These are phyloP conservation scores for Chitala chitala DNA, from an alignment of 2,113 vertebrate species.

Conservation along the genomic window DNA sequence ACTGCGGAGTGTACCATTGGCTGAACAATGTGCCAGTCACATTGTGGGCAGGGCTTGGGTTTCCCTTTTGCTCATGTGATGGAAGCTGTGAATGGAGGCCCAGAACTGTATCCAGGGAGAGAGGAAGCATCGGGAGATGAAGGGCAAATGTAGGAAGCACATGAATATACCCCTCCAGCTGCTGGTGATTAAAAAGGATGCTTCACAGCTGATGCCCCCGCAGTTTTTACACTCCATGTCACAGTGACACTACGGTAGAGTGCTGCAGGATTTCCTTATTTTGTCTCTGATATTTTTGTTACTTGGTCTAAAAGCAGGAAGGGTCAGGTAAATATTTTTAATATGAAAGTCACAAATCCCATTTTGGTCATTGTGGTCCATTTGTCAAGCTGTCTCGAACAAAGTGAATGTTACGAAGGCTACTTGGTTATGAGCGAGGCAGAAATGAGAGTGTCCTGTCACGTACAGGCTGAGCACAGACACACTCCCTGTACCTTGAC, in stretches of 20 bases:
- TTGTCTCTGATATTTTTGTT: conserved; percentile 52
- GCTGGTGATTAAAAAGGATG: conserved; percentile 77
- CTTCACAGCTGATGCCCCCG: conserved; percentile 86
- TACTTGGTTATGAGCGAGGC: too few species aligned
- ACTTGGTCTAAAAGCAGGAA: conserved; percentile 53
- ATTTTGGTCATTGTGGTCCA: not conserved
- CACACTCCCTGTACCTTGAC: too few species aligned
- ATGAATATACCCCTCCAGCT: too few species aligned
- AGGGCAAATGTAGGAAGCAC: conserved; percentile 61
- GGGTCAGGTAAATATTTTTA: conserved; percentile 31
- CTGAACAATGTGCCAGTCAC: conserved; percentile 1
- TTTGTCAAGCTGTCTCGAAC: not conserved
- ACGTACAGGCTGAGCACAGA: too few species aligned
- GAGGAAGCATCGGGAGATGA: conserved; percentile 60
- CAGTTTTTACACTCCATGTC: conserved; percentile 99
- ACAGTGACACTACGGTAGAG: conserved; percentile 94
- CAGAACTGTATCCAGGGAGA: not conserved
- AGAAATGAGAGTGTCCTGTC: too few species aligned
- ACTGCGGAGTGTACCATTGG: conserved; percentile 41
- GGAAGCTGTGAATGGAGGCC: not conserved
- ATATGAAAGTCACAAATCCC: not conserved
- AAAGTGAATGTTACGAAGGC: too few species aligned
- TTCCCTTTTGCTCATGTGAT: not conserved
- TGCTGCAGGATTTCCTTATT: conserved; percentile 73
- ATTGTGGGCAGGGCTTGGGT: not conserved